phyloP scores from a whole-genome alignment of 2,888 invertebrate species.

The Escarpia spicata region DNA sequence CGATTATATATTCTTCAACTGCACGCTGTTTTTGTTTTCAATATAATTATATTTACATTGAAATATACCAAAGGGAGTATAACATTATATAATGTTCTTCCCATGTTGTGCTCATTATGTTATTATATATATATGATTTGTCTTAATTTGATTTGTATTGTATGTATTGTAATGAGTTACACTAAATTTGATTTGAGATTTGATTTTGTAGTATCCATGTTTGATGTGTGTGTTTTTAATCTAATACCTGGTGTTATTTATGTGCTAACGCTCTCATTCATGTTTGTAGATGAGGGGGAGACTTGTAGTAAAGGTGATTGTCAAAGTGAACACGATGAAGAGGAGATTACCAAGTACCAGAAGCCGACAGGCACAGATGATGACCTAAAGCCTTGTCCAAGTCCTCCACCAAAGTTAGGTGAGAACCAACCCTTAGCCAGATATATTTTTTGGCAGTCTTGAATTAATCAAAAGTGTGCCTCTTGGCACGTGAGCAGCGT shows the following conservation, averaged over 20 bases:
- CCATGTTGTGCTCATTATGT: too few relatives aligned
- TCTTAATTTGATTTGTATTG: too few relatives aligned
- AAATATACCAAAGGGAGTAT: too few relatives aligned
- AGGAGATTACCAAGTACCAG: background rate
- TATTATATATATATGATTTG: too few relatives aligned
- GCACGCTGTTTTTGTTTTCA: too few relatives aligned
- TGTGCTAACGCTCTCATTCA: background rate
- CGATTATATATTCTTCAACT: too few relatives aligned
- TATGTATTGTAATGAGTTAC: too few relatives aligned
- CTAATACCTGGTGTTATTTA: background rate
- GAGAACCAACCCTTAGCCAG: background rate
- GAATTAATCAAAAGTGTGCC: too few relatives aligned
- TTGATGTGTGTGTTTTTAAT: background rate
- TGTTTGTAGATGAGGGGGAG: background rate
- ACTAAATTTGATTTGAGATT: too few relatives aligned
- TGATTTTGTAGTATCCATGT: background rate
- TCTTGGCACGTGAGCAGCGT: too few relatives aligned
- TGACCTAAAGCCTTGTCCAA: conserved; percentile 18
- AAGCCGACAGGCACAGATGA: background rate
- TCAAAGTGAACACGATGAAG: background rate
- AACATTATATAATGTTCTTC: too few relatives aligned
- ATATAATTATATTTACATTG: too few relatives aligned
- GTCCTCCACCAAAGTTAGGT: conserved; percentile 28
- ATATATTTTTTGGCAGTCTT: background rate
- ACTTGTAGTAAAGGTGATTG: background rate